Conservation (phyloP, 2,113 vertebrate species). For the Platanista minor region DNA sequence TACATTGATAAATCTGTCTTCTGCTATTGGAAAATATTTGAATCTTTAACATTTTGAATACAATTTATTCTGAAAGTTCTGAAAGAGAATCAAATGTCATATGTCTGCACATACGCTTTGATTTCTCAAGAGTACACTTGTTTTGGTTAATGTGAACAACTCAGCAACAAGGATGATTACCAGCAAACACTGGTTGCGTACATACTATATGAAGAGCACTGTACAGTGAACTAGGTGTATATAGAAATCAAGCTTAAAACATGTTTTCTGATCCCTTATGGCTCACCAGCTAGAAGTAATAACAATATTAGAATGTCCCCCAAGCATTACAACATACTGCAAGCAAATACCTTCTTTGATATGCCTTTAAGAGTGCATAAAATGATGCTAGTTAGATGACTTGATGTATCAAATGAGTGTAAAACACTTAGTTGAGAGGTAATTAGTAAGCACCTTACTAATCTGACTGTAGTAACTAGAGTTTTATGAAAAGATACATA, state of each 20-base stretch:
- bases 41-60: not conserved
- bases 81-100: not conserved
- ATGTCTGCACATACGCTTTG: not conserved
- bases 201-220: not conserved
- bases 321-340: not conserved
- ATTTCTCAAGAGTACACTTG: constrained; percentile 36
- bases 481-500: not conserved
- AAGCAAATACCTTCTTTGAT: not conserved
- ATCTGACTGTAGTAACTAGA: not conserved
- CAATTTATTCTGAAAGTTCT: constrained; percentile 15
- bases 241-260: not conserved
- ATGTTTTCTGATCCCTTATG: not conserved
- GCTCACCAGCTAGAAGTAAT: not conserved
- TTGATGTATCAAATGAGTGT: not conserved
- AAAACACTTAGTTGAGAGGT: not conserved
- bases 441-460: not conserved
- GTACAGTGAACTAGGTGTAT: not conserved
- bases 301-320: not conserved
- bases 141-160: constrained; percentile 14
- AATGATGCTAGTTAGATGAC: not conserved
- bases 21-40: not conserved
- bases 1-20: not conserved
- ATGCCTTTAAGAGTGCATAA: not conserved
- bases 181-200: not conserved
- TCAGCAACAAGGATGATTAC: not conserved